These are phyloP conservation scores for Phlogophora meticulosa DNA, from an alignment of 2,888 invertebrate species.

Conservation along the genomic window DNA sequence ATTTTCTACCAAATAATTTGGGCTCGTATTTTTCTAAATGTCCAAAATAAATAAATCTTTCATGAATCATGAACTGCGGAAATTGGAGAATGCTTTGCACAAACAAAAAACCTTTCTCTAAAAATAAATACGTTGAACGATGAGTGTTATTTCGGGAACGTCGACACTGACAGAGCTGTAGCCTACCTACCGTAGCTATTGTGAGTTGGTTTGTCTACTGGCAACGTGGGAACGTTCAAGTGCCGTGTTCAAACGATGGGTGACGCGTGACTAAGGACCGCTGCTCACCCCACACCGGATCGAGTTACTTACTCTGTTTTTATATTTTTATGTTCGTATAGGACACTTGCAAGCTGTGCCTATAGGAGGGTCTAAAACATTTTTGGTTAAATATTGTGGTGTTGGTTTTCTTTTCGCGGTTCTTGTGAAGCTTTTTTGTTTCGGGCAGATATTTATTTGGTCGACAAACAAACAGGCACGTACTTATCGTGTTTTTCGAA, in stretches of 20 bases:
- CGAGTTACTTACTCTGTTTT: constrained; percentile 55
- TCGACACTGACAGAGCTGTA: constrained; percentile 29
- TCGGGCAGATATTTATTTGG: neutral
- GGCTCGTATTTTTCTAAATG: constrained; percentile 11
- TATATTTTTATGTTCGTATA: constrained; percentile 42
- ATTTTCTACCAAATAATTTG: constrained; percentile 1
- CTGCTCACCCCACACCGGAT: constrained; percentile 58
- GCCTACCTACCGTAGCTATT: neutral
- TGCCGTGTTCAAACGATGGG: constrained; percentile 50
- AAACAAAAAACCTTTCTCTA: constrained; percentile 33
- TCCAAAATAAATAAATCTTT: constrained; percentile 26
- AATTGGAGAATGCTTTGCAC: constrained; percentile 29
- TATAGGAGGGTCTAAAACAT: neutral
- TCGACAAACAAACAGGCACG: neutral
- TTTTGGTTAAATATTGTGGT: constrained; percentile 18
- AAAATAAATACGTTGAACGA: constrained; percentile 40
- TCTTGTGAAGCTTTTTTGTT: constrained; percentile 4
- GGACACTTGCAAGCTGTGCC: constrained; percentile 19
- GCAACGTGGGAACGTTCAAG: constrained; percentile 55
- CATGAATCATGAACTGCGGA: constrained; percentile 27
- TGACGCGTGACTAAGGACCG: constrained; percentile 63
- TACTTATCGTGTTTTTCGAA: neutral
- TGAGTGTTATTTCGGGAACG: constrained; percentile 43
- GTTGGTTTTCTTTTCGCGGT: constrained; percentile 28
- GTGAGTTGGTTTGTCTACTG: constrained; percentile 14